Base-by-base conservation (phyloP, 2,888 invertebrate genomes). In the Thymelicus acteon region DNA sequence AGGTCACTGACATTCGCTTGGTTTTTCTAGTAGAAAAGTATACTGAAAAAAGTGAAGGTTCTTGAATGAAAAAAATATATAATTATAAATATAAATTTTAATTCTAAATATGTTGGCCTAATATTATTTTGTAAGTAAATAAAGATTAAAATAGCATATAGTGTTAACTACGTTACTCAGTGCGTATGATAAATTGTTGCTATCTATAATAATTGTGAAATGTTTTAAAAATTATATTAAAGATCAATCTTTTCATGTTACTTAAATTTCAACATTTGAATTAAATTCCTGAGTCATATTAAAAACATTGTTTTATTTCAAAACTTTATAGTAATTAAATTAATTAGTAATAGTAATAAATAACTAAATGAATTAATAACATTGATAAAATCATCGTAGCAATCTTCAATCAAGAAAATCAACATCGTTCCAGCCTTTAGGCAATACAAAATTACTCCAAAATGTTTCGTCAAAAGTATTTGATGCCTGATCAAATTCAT, bases 401-500 rank as follows among this genome's bases (percentile, higher is more conserved):
- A 15, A 6, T 19, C 13, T 39, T 13, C 54, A 54, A 2, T 54
- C 8, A 37, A 57, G n/a, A 75, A 88, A 87, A 67, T 88, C 85
- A 12, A 67, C 73, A 0, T 83, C 81, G 71, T 83, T 78, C 78
- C 83, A 90, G 49, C 76, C 73, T 2, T 69, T 69, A 2, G 91
- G 91, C 37, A 90, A 76, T 47, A 76, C 73, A 66, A 72, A 82
- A 71, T 87, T 84, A 8, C 85, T 75, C 92, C 92, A 92, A 76
- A 91, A 90, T 7, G 67, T 72, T 7, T 85, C 83, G 62, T 78
- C 75, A 12, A 84, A 71, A 64, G 74, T 67, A 13, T 74, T 71
- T 15, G 78, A 60, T 3, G 69, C 76, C 0, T 72, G 40, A 57
- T 86, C 81, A 68, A 79, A 79, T 77, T 92, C 92, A 19, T 86